These are phyloP conservation scores for Sebastiscus albofasciatus DNA, from an alignment of 2,797 vertebrate species.

Conservation along the genomic window DNA sequence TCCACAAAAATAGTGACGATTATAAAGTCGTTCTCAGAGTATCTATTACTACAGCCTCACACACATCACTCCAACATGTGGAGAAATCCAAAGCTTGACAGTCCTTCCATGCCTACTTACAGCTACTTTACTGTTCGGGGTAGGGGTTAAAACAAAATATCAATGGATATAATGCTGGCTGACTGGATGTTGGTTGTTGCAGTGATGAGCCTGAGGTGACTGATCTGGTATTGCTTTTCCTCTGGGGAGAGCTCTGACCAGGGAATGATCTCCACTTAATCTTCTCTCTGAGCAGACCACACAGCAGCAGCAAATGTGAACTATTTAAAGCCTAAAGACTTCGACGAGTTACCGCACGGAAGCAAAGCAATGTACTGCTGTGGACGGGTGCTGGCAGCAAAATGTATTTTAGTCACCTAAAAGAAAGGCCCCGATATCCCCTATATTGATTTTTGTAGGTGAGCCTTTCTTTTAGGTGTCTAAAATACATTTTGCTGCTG, in stretches of 20 bases:
- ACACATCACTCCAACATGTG: not conserved
- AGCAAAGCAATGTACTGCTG: no score
- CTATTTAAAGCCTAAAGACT: not conserved
- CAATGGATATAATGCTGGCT: not conserved
- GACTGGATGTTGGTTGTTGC: constrained; percentile 41
- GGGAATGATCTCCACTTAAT: constrained; percentile 81
- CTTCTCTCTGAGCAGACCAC: constrained; percentile 86
- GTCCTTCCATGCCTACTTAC: no score
- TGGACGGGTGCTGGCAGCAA: no score
- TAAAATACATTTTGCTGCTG: no score
- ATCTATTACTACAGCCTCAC: not conserved
- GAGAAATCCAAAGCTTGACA: no score
- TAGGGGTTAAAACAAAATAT: not conserved
- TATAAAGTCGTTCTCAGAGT: no score
- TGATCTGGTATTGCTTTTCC: constrained; percentile 85
- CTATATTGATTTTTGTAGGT: no score
- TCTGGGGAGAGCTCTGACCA: constrained; percentile 82
- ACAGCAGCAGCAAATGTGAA: not conserved
- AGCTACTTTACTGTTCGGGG: not conserved
- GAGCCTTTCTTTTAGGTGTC: no score
- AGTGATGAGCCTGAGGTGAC: constrained; percentile 79
- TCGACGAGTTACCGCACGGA: rapidly evolving
- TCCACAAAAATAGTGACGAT: no score
- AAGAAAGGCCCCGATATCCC: no score
- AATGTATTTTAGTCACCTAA: no score